phyloP scores from a whole-genome alignment of 2,797 vertebrate genomes.

The Arrhamphus sclerolepis region DNA sequence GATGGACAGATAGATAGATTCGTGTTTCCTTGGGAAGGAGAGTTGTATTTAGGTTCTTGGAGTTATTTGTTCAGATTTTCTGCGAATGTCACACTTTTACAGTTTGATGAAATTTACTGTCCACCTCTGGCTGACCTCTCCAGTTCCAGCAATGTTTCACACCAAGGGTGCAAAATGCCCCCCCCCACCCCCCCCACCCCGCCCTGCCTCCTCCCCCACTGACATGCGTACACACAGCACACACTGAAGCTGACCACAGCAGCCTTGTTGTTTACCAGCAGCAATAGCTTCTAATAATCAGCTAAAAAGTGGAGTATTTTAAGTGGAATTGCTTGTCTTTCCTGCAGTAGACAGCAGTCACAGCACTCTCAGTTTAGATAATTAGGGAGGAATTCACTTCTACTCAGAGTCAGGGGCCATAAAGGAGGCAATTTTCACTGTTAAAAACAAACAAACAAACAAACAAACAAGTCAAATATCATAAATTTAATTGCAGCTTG shows the following conservation, averaged over 20 bases:
- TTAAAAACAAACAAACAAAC: no score
- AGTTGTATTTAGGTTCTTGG: not conserved
- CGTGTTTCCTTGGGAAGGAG: not conserved
- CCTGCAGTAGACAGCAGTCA: no score
- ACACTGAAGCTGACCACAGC: conserved; percentile 11
- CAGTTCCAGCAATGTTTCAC: conserved; percentile 69
- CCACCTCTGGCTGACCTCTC: conserved; percentile 64
- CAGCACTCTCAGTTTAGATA: no score
- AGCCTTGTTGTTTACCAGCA: no score
- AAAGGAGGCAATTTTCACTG: no score
- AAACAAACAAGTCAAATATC: no score
- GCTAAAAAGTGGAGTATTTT: no score
- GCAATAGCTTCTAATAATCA: no score
- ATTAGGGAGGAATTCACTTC: no score
- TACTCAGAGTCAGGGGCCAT: no score
- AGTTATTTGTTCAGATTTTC: not conserved
- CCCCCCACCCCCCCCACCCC: conserved; percentile 32
- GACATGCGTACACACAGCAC: conserved; percentile 32
- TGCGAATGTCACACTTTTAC: conserved; percentile 32
- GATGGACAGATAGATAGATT: not conserved
- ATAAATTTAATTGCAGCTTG: no score
- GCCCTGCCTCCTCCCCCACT: conserved; percentile 30
- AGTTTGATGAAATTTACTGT: conserved; percentile 67
- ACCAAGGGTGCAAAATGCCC: conserved; percentile 75
- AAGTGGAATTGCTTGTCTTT: no score